phyloP scores from a whole-genome alignment of 2,113 vertebrate genomes.

The Psophia crepitans region DNA sequence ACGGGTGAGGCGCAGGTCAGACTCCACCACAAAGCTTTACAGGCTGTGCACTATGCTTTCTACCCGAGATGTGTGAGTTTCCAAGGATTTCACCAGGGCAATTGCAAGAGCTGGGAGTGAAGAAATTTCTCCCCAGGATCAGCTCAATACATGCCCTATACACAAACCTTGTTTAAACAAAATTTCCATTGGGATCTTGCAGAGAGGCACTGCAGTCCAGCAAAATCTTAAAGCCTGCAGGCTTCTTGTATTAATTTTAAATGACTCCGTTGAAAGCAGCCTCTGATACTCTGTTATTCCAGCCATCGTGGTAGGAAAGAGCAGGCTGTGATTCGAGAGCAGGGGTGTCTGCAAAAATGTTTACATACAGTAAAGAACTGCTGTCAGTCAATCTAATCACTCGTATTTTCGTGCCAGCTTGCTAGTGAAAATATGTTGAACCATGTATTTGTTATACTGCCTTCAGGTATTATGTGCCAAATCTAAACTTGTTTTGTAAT shows the following conservation, averaged over 20 bases:
- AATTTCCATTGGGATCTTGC: background rate
- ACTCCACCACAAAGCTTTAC: background rate
- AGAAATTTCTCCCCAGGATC: background rate
- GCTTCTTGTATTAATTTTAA: background rate
- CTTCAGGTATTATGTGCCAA: background rate
- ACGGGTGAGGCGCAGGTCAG: background rate
- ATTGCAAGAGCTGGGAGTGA: background rate
- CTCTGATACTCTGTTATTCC: background rate
- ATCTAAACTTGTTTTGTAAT: background rate
- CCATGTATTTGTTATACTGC: background rate
- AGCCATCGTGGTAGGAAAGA: background rate
- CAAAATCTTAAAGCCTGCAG: background rate
- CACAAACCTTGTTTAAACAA: background rate
- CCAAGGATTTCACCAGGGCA: background rate
- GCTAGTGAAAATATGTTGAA: background rate
- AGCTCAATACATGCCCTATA: background rate
- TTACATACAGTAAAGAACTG: background rate
- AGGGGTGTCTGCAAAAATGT: background rate
- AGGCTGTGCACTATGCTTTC: background rate
- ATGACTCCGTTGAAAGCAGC: background rate
- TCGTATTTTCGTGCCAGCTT: background rate
- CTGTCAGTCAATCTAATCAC: background rate
- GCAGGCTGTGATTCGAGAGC: background rate
- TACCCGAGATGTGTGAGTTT: fast-evolving
- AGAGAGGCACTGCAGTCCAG: background rate